These are phyloP conservation scores for Caenorhabditis briggsae DNA, from an alignment of 1,140 invertebrate genomes.

Conservation along the genomic window DNA sequence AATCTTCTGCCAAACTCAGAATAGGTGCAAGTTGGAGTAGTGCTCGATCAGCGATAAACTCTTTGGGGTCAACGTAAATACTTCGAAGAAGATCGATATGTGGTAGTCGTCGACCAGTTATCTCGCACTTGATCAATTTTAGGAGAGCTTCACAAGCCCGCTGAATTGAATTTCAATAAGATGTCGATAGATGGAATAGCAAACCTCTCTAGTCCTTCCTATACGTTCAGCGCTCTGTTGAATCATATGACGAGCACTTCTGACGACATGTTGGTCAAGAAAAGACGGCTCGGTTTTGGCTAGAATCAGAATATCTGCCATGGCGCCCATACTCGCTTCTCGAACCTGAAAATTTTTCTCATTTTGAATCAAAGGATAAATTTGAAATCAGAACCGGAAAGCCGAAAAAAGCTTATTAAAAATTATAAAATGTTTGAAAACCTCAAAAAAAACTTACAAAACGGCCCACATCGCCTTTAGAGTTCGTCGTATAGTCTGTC, in stretches of 20 bases:
- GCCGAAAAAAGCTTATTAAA: background rate
- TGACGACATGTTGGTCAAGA: background rate
- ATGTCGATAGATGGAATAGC: background rate
- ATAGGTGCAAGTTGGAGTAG: background rate
- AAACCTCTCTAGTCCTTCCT: constrained; percentile 9
- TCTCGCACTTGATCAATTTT: constrained; percentile 1
- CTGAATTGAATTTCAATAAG: background rate
- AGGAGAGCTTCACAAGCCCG: constrained; percentile 6
- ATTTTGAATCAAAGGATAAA: too few species aligned
- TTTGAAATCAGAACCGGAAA: too few species aligned
- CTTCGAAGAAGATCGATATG: background rate
- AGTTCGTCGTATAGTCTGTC: constrained; percentile 5
- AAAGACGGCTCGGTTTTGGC: constrained; percentile 6
- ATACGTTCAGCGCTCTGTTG: constrained; percentile 30
- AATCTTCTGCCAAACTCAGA: background rate
- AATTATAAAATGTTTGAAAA: background rate
- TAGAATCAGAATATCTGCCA: background rate
- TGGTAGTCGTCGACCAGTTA: background rate
- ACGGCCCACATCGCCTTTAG: constrained; percentile 17
- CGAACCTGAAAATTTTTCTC: background rate
- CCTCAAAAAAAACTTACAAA: background rate
- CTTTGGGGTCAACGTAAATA: background rate
- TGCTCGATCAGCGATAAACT: background rate
- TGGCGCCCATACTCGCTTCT: constrained; percentile 40
- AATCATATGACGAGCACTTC: constrained; percentile 11